Base-by-base conservation (phyloP, 2,888 invertebrate genomes). In the Chrysolina oricalcia region DNA sequence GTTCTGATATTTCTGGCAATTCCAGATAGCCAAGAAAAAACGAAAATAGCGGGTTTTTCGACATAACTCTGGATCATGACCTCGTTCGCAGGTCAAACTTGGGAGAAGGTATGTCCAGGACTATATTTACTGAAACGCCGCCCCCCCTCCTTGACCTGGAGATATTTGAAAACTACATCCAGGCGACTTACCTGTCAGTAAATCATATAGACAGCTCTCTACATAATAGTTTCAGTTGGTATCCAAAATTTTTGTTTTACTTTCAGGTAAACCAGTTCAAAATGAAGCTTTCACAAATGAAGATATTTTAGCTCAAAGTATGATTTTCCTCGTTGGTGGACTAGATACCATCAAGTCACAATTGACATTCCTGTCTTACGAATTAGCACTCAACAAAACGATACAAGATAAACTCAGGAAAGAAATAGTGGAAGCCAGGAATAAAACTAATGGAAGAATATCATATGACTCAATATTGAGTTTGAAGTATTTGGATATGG, bases 311-410 rank as follows among this genome's bases (percentile, higher is more conserved):
- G 59, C 59, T 59, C 59, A 59, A 59, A 15, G n/a, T 6, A 23
- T 59, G 59, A 59, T 59, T 23, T 59, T 19, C 17, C 27, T 59
- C 17, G 21, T 59, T 59, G 59, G 59, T 59, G 59, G 59, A 27
- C 17, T n/a, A 6, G 59, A 59, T 11, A 59, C 59, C 10, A 2
- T 59, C 1, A 19, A 10, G 11, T 19, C 13, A 59, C 17, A 13
- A 8, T 13, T 23, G 6, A 17, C 13, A 2, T 59, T 59, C 2
- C 2, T 59, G 4, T 59, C 8, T 19, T 59, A 59, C 21, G 59
- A 59, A 19, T 15, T 59, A 8, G 59, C 59, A 59, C 21, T 59
- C 8, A 59, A 59, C 19, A 59, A 59, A 27, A 6, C 21, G 17
- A 19, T 59, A 27, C 59, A 21, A 10, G 59, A 59, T 17, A 59